Conservation (phyloP, 2,797 vertebrate species). For the Manis crassicaudata region DNA sequence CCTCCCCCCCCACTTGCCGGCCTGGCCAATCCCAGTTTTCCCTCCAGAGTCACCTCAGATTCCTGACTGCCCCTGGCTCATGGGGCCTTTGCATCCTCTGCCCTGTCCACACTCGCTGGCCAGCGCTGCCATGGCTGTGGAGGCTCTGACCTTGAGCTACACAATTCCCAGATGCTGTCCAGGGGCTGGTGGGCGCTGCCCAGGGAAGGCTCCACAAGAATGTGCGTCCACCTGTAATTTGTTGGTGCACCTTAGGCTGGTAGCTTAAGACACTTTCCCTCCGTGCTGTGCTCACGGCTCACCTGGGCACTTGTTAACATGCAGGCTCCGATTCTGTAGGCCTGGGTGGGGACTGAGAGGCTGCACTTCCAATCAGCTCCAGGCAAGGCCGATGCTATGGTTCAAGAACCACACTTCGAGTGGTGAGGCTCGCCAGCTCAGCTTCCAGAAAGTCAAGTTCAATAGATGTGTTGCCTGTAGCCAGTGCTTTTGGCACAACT, state of each 20-base stretch:
- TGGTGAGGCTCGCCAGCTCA: not conserved
- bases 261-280: not conserved
- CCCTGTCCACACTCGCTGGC: accelerated
- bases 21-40: not conserved
- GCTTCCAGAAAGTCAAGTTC: not conserved
- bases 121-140: accelerated
- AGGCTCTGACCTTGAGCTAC: not conserved
- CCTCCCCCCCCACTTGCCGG: not conserved
- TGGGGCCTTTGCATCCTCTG: too few species aligned
- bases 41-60: not conserved
- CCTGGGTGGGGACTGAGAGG: not conserved
- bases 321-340: not conserved
- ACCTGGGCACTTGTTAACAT: not conserved
- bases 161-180: not conserved
- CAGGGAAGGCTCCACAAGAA: not conserved
- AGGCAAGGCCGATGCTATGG: accelerated
- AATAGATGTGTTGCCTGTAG: not conserved
- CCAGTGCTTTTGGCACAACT: not conserved
- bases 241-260: too few species aligned
- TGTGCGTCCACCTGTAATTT: not conserved
- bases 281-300: accelerated
- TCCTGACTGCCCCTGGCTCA: accelerated
- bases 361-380: not conserved
- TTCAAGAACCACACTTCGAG: not conserved
- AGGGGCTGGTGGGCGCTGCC: not conserved